These are phyloP conservation scores for Microchirus variegatus DNA, from an alignment of 2,797 vertebrate species.

Conservation along the genomic window DNA sequence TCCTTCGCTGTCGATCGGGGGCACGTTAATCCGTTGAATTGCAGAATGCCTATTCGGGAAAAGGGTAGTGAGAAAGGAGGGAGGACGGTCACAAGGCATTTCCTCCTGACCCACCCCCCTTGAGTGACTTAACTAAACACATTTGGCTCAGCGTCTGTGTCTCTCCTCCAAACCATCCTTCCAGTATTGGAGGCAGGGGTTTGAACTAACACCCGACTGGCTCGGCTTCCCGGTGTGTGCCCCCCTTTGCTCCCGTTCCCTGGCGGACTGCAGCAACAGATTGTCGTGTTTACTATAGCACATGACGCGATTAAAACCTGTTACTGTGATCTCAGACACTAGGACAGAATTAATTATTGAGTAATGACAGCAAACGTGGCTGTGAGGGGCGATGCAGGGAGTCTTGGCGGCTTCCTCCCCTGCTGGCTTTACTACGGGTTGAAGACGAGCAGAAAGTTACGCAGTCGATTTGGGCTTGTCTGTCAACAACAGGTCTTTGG, in stretches of 20 bases:
- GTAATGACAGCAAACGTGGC: constrained; percentile 80
- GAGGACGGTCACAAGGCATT: constrained; percentile 83
- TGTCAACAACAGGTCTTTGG: constrained; percentile 77
- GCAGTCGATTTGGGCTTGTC: constrained; percentile 75
- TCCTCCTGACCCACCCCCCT: constrained; percentile 81
- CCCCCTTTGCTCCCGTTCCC: constrained; percentile 77
- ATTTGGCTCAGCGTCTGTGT: constrained; percentile 74
- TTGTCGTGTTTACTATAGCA: constrained; percentile 87
- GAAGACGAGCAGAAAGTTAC: constrained; percentile 75
- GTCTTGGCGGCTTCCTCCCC: constrained; percentile 57
- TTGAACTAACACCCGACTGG: constrained; percentile 78
- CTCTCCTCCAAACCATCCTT: constrained; percentile 73
- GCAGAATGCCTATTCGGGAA: constrained; percentile 78
- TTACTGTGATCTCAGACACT: constrained; percentile 84
- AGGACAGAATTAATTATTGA: constrained; percentile 82
- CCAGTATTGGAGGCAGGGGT: constrained; percentile 69
- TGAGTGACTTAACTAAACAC: constrained; percentile 83
- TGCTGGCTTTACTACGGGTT: constrained; percentile 65
- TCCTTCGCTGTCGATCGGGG: constrained; percentile 77
- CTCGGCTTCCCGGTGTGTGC: constrained; percentile 72
- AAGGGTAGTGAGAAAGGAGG: constrained; percentile 73
- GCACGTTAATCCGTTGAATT: constrained; percentile 84
- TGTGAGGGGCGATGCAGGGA: constrained; percentile 63
- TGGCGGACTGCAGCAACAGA: constrained; percentile 85
- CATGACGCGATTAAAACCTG: constrained; percentile 86